Evolutionary conservation across 1,140 invertebrate genomes (phyloP).

Genomic region (Polypedilum vanderplanki): DNA sequence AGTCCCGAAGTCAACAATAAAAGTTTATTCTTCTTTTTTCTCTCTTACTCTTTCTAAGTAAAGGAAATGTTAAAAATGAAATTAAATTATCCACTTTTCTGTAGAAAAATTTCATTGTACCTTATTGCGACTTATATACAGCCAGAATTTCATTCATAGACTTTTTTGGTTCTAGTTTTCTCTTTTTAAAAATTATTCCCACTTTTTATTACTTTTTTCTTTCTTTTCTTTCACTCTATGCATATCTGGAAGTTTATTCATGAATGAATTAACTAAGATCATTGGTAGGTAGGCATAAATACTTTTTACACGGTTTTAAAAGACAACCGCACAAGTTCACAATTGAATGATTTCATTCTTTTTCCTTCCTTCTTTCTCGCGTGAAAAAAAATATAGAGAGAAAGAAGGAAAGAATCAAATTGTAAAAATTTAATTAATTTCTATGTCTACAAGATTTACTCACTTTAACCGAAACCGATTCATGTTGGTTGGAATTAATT

Average conservation of each 20-base stretch:
- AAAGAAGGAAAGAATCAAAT: constrained; percentile 1
- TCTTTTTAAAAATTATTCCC: neutral
- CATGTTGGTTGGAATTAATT: neutral
- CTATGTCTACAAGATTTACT: neutral
- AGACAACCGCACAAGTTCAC: constrained; percentile 8
- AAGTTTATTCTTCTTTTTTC: constrained; percentile 2
- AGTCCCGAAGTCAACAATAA: constrained; percentile 10
- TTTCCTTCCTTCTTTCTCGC: neutral
- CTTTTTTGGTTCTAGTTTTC: neutral
- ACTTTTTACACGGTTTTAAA: constrained; percentile 9
- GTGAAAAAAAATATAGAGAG: neutral
- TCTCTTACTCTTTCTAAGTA: neutral
- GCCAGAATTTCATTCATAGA: neutral
- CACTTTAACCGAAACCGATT: constrained; percentile 12
- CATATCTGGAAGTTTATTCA: neutral
- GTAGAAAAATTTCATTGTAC: neutral
- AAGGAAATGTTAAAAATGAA: constrained; percentile 19
- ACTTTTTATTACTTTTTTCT: neutral
- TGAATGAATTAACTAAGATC: neutral
- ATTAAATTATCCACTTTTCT: constrained; percentile 20
- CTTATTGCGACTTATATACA: constrained; percentile 2
- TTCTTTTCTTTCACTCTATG: neutral
- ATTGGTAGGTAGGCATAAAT: constrained; percentile 3
- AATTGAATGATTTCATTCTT: constrained; percentile 10
- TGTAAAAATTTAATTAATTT: constrained; percentile 15